A percentile compares a stretch with the other conserved stretches of the same genome.
Conservation (phyloP, 2,113 vertebrate genomes). For the Mormyrus iriodes region DNA sequence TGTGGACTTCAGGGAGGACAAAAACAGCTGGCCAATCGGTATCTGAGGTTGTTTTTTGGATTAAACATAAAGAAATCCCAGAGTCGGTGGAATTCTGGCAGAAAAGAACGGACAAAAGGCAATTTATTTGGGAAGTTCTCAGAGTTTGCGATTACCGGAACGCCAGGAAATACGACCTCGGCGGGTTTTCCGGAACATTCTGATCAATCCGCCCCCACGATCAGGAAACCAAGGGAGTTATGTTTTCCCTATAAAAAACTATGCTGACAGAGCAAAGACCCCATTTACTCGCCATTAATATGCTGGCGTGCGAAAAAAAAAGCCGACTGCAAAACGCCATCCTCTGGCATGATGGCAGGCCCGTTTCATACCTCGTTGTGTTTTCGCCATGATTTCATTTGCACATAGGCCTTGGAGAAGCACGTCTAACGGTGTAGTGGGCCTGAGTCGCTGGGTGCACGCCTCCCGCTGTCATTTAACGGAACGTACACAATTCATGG, state of each 20-base stretch:
- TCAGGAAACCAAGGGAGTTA: background rate
- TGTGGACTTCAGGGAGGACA: background rate
- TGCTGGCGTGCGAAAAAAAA: background rate
- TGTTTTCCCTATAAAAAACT: background rate
- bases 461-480: background rate
- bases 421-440: background rate
- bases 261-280: background rate
- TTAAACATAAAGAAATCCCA: background rate
- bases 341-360: background rate
- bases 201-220: background rate
- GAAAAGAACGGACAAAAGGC: background rate
- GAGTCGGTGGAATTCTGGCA: background rate
- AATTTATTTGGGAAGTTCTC: background rate
- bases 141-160: background rate
- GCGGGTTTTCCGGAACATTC: background rate
- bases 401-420: background rate
- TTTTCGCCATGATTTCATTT: slow-evolving; percentile 1
- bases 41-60: background rate
- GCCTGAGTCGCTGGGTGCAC: no score
- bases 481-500: slow-evolving; percentile 18
- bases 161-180: background rate
- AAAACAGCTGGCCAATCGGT: background rate
- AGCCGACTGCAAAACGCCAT: background rate
- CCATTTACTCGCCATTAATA: background rate
- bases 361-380: background rate